Evolutionary conservation across 2,888 invertebrate species (phyloP), one percentile per base, ranked within the genome.

Genomic region (Tortricodes alternella): DNA sequence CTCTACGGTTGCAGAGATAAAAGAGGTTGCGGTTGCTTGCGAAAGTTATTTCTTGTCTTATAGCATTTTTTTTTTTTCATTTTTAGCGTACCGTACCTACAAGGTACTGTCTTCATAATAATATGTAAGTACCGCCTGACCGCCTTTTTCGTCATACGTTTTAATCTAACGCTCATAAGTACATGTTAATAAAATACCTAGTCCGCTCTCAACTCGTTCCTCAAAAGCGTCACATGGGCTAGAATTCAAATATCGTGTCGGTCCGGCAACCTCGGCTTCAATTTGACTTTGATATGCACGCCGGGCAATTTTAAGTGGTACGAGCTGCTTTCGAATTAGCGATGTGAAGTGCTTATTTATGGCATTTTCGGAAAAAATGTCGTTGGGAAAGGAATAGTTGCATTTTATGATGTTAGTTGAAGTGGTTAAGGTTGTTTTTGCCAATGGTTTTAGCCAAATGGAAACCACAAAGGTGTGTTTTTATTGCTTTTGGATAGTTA

Each of bases 261-360:
- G 49, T 27, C 57, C 50, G 46, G 41, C 53, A 56, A 48, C 29
- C 43, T 55, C 49, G 60, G 35, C 63, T 59, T 55, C 53, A 58
- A 58, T 58, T 62, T 60, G 50, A 59, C 63, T 63, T 63, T 65
- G 65, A 61, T 63, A 65, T 63, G 62, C 63, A 59, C 53, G 58
- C 53, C 60, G 59, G 51, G 52, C 61, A 58, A 63, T 58, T 65
- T 62, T 64, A 64, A 65, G 63, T 63, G 65, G 61, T 23, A 15
- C 46, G 35, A 58, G 46, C 53, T 43, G 58, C 53, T 51, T 53
- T 51, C 50, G 50, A 58, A 58, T 58, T 56, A 56, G 43, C 49
- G 43, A 41, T 27, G 29, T 55, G 11, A 34, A 49, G 43, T 43
- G 55, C 49, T 44, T 56, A 29, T 44, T 50, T 49, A 44, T 38